Evolutionary conservation across 2,888 invertebrate genomes (phyloP).

Genomic region (Dinocampus coccinellae): DNA sequence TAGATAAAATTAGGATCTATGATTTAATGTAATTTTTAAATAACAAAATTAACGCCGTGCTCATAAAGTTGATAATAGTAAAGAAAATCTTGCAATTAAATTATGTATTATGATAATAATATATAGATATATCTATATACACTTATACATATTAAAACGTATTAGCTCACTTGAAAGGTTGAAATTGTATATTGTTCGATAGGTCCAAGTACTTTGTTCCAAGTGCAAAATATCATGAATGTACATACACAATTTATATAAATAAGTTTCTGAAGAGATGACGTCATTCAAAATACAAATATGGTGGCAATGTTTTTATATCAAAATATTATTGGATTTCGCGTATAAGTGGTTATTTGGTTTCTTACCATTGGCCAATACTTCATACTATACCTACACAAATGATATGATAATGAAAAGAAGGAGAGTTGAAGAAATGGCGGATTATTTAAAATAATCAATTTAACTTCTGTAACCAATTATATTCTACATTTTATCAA

Average conservation of each 20-base stretch:
- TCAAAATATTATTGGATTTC: neutral
- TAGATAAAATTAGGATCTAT: too few relatives aligned
- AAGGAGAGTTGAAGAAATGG: too few relatives aligned
- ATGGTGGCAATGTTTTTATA: neutral
- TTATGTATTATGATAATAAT: too few relatives aligned
- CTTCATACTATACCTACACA: neutral
- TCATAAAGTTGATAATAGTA: too few relatives aligned
- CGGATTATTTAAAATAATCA: too few relatives aligned
- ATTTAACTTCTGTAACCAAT: too few relatives aligned
- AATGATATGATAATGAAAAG: too few relatives aligned
- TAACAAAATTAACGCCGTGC: too few relatives aligned
- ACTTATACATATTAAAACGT: neutral
- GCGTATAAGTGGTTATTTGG: neutral
- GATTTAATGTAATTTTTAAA: too few relatives aligned
- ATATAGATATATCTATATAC: too few relatives aligned
- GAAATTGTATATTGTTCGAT: neutral
- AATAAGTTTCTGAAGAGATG: constrained; percentile 20
- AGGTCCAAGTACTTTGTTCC: constrained; percentile 8
- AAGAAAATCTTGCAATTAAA: too few relatives aligned
- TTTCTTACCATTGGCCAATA: neutral
- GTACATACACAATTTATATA: constrained; percentile 11
- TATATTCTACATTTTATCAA: too few relatives aligned
- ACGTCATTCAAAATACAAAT: constrained; percentile 15
- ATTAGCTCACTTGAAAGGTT: neutral
- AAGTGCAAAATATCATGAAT: constrained; percentile 24